Base-by-base conservation (phyloP, 1,140 invertebrate genomes). In the Apis cerana region DNA sequence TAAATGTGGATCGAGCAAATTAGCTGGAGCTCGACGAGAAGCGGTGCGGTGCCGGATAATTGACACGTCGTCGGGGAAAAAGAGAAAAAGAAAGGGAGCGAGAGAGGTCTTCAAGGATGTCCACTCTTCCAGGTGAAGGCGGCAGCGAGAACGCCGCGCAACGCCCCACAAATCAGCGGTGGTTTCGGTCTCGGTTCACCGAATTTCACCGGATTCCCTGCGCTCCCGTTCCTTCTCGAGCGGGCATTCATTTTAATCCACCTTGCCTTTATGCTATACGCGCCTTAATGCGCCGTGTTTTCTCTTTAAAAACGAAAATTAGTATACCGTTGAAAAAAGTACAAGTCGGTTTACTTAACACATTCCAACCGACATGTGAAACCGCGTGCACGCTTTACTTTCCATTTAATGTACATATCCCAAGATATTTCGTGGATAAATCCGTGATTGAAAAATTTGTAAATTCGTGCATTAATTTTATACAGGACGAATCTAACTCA, bases 91-190 rank as follows among this genome's bases (percentile, higher is more conserved):
- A 77, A 54, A 80, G 69, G 59, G 75, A 78, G 78, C 70, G 69
- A 85, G 85, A 84, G 85, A 88, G 82, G 81, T 88, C 85, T 87
- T 88, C 86, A 88, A 88, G 86, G 86, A 88, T 88, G 86, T 88
- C 86, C 83, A 87, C 86, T 88, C 86, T 85, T 88, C 75, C 78
- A 88, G 78, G 82, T 87, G 86, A 88, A 87, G 86, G 86, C 76
- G 86, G 69, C 70, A 43, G 82, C 85, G 68, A 72, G 85, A 86
- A 79, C 69, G 84, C 81, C 81, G 54, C 72, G 82, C 65, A 87
- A 87, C 86, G 78, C 82, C 79, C 82, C 75, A 87, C 85, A 83
- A 84, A 77, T 81, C 83, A 62, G 56, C 75, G 69, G 83, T 70
- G 74, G 78, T 88, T 88, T 80, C 79, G 86, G 86, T 85, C 87